Percentiles rank a stretch among this genome's conserved stretches.
phyloP scores from a whole-genome alignment of 2,113 vertebrate genomes.

The Variabilichromis moorii region DNA sequence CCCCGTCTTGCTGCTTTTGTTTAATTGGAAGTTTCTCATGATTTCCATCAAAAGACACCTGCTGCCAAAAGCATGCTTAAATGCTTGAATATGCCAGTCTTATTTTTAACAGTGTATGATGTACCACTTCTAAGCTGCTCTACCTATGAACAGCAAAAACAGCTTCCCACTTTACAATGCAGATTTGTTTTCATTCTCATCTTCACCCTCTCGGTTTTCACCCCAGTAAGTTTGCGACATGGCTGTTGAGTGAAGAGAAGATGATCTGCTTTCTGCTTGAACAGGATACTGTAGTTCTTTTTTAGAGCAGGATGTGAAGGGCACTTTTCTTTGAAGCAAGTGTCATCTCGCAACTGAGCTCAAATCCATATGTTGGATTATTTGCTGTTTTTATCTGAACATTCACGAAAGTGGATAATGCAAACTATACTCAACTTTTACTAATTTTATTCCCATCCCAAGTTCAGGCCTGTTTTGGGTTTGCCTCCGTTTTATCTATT shows the following conservation, averaged over 20 bases:
- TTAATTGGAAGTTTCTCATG: constrained; percentile 37
- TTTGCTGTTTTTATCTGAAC: background rate
- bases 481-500: background rate
- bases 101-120: constrained; percentile 15
- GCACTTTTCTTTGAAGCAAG: constrained; percentile 13
- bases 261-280: constrained; percentile 34
- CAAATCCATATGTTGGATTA: background rate
- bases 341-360: constrained; percentile 3
- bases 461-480: background rate
- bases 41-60: constrained; percentile 32
- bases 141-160: background rate
- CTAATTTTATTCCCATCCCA: background rate
- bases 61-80: background rate
- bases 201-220: background rate
- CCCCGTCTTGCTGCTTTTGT: constrained; percentile 4
- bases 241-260: constrained; percentile 2
- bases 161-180: background rate
- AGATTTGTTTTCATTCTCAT: constrained; percentile 8
- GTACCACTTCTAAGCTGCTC: background rate
- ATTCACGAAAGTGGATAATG: background rate
- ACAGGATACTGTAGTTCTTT: constrained; percentile 16
- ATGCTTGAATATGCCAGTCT: constrained; percentile 20
- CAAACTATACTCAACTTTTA: background rate
- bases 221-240: background rate
- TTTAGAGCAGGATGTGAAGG: constrained; percentile 47